Evolutionary conservation across 2,113 vertebrate genomes (phyloP), one percentile per base, ranked within the genome.

Genomic region (Lasiurus borealis): DNA sequence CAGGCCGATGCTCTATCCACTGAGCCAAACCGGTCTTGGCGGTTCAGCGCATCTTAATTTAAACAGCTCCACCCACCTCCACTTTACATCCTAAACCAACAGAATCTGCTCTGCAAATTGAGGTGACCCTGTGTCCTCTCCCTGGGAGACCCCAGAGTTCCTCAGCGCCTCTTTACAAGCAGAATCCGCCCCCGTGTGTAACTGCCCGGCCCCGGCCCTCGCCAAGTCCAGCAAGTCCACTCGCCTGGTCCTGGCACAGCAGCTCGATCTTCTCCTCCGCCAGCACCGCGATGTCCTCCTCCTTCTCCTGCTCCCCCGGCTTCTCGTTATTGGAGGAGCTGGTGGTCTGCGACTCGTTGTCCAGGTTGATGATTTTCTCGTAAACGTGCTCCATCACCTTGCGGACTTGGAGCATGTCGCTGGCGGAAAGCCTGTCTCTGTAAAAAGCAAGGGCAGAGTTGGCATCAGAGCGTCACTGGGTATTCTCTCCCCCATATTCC

Each of bases 371-470:
- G 95, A 99, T 99, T 98, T 99, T 99, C 98, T 99, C 99, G 54
- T 99, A 99, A 6, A 99, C 99, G 0, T 99, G 99, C 78, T 99
- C 99, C 99, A 99, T 99, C 96, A 99, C 99, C 89, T 99, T 99
- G 69, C 99, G 98, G 95, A 99, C 99, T 95, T 99, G 99, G 9
- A 99, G 99, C 99, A 99, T 99, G 98, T 99, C 99, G 62, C 99
- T 99, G 93, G 99, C 99, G 1, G 99, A 99, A 46, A 99, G 98
- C 8, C 99, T 98, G 76, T 99, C 99, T 98, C 99, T 99, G 29
- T 0, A 76, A 31, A n/a, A 89, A 25, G 66, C 31, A 95, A 85
- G 4, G 34, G 36, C 46, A 69, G 44, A 57, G 0, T 46, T 91
- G 66, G 85, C 59, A 50, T 46, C 81, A 90, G 27, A n/a, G 80